Base-by-base conservation (phyloP, 2,888 invertebrate species). In the Drosophila picticornis region DNA sequence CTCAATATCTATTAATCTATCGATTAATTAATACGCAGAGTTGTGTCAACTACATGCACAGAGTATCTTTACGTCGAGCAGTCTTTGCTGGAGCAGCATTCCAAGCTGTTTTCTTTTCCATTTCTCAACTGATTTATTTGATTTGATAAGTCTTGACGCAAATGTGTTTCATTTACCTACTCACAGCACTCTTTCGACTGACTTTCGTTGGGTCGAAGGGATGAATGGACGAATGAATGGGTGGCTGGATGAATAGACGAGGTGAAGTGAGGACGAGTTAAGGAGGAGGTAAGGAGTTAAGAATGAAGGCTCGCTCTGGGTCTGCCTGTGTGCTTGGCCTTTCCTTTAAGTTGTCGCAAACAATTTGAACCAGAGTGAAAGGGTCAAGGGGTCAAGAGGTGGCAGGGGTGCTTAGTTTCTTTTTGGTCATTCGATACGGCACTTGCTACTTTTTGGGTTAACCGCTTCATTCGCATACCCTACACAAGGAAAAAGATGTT, bases 121-220 rank as follows among this genome's bases (percentile, higher is more conserved):
- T 56, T 64, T 48, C 22, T 65, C 71, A 53, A 40, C 79, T 77
- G 87, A 85, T 86, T 86, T 83, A 88, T 88, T 88, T 86, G 84
- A 79, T 81, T 83, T 81, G 76, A 84, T 81, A 79, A 83, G 80
- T 70, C 84, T 70, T 79, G 81, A 83, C 74, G 84, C 79, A 84
- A 88, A 86, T 88, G 89, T 76, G 71, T 76, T 83, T 83, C 70
- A 83, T 85, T 85, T 78, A 72, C 78, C 78, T 69, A 73, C 66
- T 61, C 58, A 36, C 29, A 34, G 27, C 43, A 38, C 63, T 40
- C 63, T 55, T 52, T 52, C 51, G 38, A 60, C 62, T 43, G 50
- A 59, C 43, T 65, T 65, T 46, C 43, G 38, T 22, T 22, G 40
- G 50, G 43, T 43, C 29, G 29, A 22, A 32, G 7, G 32, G 53